Base-by-base conservation (phyloP, 2,113 vertebrate species). In the Aythya baeri region DNA sequence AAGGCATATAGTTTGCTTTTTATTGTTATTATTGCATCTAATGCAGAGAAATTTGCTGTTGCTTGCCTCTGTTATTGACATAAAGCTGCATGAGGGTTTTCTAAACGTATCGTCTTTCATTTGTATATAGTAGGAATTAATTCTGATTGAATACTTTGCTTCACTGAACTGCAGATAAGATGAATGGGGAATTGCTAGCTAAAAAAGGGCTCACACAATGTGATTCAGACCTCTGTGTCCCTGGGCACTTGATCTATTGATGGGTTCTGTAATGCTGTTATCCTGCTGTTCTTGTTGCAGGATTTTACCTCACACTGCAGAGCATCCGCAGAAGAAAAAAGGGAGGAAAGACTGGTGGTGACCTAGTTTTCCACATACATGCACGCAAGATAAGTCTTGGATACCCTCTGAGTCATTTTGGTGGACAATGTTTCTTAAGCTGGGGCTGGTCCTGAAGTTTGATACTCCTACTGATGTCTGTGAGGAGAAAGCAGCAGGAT, bases 241-340 rank as follows among this genome's bases (percentile, higher is more conserved):
- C 88, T 76, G 58, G 83, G 63, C 32, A n/a, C 71, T 89, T 85
- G 92, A 93, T 85, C 91, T 95, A 46, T 95, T 97, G 92, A 95
- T 49, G 82, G 58, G 55, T 55, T 91, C 75, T 88, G 25, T 82
- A 58, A 88, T 75, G 73, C 44, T 77, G n/a, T 92, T 83, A 63
- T 63, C 61, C 36, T 70, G 89, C 43, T 74, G 83, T 71, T 93
- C 82, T 88, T 73, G 55, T 67, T 81, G 82, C 66, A 84, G 75
- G 84, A 74, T 83, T 97, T 97, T 59, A 41, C 75, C 52, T 95
- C 54, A 49, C 4, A 17, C 77, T 83, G 85, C 73, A 94, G 82
- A 85, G 55, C 0, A 17, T 70, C 79, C 73, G 78, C 6, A 2
- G 76, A 46, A 58, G 58, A 13, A 34, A 86, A 80, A 75, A 83